Percentiles rank a stretch among this genome's conserved stretches.
Conservation (phyloP, 2,888 invertebrate species). For the Parnassius orleans region DNA sequence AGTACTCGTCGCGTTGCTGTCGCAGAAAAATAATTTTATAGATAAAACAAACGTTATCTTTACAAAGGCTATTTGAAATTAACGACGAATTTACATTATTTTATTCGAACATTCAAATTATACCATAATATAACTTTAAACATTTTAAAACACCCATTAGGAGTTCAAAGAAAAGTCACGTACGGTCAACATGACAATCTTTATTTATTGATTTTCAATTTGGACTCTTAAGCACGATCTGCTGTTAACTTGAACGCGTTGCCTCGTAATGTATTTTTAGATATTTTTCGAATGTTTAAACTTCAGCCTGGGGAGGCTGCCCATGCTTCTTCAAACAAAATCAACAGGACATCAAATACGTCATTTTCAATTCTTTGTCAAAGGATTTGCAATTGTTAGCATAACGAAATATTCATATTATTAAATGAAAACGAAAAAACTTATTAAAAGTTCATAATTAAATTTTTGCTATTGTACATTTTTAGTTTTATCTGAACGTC, state of each 20-base stretch:
- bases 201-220: constrained; percentile 50
- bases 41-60: background rate
- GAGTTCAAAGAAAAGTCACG: constrained; percentile 48
- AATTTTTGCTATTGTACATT: too few relatives aligned
- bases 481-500: too few relatives aligned
- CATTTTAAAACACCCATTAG: constrained; percentile 28
- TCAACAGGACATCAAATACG: constrained; percentile 1
- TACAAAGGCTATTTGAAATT: constrained; percentile 1
- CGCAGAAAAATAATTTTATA: too few relatives aligned
- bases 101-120: constrained; percentile 8
- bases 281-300: constrained; percentile 48
- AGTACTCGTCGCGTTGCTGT: too few relatives aligned
- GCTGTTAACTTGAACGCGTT: constrained; percentile 41
- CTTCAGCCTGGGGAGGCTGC: constrained; percentile 23
- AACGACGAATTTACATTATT: constrained; percentile 1
- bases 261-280: constrained; percentile 60
- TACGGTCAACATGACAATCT: constrained; percentile 48
- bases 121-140: constrained; percentile 5
- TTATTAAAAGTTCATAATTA: too few relatives aligned
- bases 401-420: too few relatives aligned
- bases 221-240: constrained; percentile 59
- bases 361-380: background rate
- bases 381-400: background rate
- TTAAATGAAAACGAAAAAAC: too few relatives aligned
- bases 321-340: constrained; percentile 2